A percentile compares a stretch with the other conserved stretches of the same genome.
phyloP scores from a whole-genome alignment of 2,888 invertebrate species.

The Melanargia galathea region DNA sequence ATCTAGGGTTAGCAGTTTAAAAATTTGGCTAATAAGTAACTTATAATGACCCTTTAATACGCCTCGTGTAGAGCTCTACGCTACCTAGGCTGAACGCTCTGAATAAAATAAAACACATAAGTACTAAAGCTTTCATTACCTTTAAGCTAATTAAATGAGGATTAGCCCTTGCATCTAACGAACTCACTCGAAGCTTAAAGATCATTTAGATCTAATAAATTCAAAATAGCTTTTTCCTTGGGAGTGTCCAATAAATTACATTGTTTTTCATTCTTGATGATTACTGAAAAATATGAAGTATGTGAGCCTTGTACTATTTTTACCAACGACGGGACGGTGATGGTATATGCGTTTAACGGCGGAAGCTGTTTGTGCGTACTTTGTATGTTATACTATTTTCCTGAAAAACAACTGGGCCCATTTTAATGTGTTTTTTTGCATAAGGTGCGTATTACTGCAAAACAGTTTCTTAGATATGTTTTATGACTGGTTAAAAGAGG shows the following conservation, averaged over 20 bases:
- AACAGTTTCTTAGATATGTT: no score
- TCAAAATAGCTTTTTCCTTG: not conserved
- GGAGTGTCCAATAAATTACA: not conserved
- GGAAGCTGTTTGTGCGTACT: no score
- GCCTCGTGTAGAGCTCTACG: not conserved
- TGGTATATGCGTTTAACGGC: no score
- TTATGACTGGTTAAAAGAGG: no score
- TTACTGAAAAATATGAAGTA: conserved; percentile 4
- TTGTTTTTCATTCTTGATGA: not conserved
- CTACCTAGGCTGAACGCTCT: not conserved
- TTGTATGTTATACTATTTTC: no score
- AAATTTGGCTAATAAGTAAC: no score
- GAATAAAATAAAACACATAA: not conserved
- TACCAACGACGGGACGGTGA: no score
- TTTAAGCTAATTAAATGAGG: not conserved
- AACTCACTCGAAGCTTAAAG: not conserved
- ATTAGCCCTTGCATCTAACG: not conserved
- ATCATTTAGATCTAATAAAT: not conserved
- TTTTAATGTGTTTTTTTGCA: no score
- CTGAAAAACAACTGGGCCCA: no score
- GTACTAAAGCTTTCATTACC: conserved; percentile 1
- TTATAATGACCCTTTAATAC: no score
- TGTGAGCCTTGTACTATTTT: conserved; percentile 3
- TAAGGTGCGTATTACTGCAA: no score
- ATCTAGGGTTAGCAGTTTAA: no score